phyloP scores from a whole-genome alignment of 2,113 vertebrate species.

The Caranx melampygus region DNA sequence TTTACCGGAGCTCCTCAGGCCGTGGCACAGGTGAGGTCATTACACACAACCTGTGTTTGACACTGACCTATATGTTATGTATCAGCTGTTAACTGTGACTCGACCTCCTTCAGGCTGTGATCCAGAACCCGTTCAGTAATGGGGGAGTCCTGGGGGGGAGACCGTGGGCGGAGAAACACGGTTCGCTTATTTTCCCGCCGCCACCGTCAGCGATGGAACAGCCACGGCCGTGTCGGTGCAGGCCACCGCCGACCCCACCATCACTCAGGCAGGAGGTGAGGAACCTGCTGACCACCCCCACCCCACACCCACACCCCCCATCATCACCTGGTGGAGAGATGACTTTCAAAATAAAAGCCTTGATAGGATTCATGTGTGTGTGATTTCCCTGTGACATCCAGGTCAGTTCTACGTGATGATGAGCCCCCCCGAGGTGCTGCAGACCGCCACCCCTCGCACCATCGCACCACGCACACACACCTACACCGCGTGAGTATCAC shows the following conservation, averaged over 20 bases:
- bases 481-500: constrained; percentile 87
- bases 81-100: background rate
- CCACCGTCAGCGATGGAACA: constrained; percentile 88
- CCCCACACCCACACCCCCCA: no score
- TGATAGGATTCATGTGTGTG: background rate
- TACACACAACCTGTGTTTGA: background rate
- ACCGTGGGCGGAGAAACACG: constrained; percentile 90
- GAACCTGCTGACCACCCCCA: no score
- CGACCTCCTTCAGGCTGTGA: constrained; percentile 86
- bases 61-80: background rate
- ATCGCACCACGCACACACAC: constrained; percentile 92
- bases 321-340: background rate
- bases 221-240: constrained; percentile 91
- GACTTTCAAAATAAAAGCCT: background rate
- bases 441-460: constrained; percentile 86
- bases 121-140: constrained; percentile 95
- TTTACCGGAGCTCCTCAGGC: constrained; percentile 90
- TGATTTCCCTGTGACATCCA: constrained; percentile 41
- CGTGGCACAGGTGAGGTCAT: constrained; percentile 86
- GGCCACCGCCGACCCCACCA: constrained; percentile 87
- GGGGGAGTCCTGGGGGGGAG: constrained; percentile 89
- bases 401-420: constrained; percentile 97
- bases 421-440: constrained; percentile 91
- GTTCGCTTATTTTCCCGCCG: constrained; percentile 92
- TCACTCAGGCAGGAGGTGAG: constrained; percentile 89